Conservation (phyloP, 2,113 vertebrate species). For the Leiothrix lutea region DNA sequence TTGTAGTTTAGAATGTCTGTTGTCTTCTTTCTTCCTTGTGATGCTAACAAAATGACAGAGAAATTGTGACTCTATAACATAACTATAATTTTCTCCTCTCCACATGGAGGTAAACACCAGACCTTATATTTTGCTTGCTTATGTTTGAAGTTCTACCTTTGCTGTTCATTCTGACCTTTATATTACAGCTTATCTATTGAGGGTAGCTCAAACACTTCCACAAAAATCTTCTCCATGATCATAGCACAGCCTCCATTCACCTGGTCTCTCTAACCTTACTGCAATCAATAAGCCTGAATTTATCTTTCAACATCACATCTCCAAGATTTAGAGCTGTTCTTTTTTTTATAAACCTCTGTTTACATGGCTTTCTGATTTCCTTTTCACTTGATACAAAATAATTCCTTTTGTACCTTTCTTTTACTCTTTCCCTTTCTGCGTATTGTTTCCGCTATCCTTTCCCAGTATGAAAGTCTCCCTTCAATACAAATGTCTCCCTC, state of each 20-base stretch:
- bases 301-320: background rate
- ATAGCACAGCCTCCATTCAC: background rate
- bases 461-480: background rate
- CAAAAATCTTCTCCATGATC: background rate
- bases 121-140: background rate
- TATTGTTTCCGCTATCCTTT: background rate
- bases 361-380: background rate
- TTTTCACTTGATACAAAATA: background rate
- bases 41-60: background rate
- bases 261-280: background rate
- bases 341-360: background rate
- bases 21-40: background rate
- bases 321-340: background rate
- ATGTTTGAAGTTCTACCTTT: background rate
- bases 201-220: background rate
- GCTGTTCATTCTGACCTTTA: background rate
- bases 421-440: background rate
- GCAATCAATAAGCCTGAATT: background rate
- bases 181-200: background rate
- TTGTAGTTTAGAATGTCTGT: background rate
- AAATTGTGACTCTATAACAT: background rate
- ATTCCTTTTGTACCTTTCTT: background rate
- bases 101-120: background rate
- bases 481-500: background rate
- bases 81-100: background rate